Percentiles rank a stretch among this genome's conserved stretches.
phyloP scores from a whole-genome alignment of 2,888 invertebrate genomes.

The Ceratothoa steindachneri region DNA sequence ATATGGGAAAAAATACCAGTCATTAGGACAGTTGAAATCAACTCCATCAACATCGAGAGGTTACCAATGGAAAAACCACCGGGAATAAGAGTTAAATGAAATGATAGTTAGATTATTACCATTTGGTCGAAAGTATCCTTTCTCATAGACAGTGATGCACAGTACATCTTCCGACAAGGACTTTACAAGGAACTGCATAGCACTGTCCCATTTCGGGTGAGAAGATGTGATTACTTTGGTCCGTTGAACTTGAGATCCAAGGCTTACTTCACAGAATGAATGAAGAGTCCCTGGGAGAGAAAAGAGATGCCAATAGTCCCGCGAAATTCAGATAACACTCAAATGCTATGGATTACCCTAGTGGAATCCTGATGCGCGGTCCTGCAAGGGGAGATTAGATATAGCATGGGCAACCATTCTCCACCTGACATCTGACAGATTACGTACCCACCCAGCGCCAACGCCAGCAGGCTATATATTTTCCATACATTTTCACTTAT shows the following conservation, averaged over 20 bases:
- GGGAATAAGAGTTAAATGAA: too few relatives aligned
- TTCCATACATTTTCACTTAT: too few relatives aligned
- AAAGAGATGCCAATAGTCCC: background rate
- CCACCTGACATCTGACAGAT: too few relatives aligned
- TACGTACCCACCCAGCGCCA: too few relatives aligned
- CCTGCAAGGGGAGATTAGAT: background rate
- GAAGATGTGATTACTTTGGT: conserved; percentile 62
- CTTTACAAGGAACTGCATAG: conserved; percentile 71
- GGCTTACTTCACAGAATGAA: conserved; percentile 68
- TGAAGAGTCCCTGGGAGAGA: conserved; percentile 61
- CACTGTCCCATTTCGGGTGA: conserved; percentile 67
- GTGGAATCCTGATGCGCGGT: background rate
- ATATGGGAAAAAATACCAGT: too few relatives aligned
- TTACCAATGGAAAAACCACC: too few relatives aligned
- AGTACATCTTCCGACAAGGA: conserved; percentile 66
- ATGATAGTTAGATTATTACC: conserved; percentile 58
- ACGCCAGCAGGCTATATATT: too few relatives aligned
- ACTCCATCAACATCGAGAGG: too few relatives aligned
- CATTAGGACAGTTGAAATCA: too few relatives aligned
- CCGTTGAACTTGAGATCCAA: conserved; percentile 68
- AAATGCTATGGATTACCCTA: background rate
- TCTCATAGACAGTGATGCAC: conserved; percentile 66
- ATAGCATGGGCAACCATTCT: too few relatives aligned
- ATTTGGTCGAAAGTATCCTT: conserved; percentile 68
- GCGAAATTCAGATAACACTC: background rate